phyloP scores from a whole-genome alignment of 1,140 invertebrate genomes.

The Drosophila elegans region DNA sequence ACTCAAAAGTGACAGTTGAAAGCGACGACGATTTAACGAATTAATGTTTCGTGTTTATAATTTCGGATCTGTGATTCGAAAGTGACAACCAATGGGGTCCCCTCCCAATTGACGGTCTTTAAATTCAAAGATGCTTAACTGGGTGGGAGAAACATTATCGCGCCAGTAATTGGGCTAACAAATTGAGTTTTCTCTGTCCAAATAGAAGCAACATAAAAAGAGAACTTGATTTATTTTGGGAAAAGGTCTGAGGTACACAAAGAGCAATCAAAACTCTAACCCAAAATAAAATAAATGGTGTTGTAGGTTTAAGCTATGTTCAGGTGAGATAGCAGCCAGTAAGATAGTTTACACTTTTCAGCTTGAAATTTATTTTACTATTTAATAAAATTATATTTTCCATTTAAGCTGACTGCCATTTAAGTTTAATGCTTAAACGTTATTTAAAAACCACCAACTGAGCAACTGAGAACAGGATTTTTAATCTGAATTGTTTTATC shows the following conservation, averaged over 20 bases:
- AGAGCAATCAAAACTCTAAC: background rate
- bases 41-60: slow-evolving; percentile 48
- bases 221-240: slow-evolving; percentile 5
- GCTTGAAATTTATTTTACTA: too few relatives aligned
- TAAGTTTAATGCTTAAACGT: too few relatives aligned
- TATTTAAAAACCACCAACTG: background rate
- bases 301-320: background rate
- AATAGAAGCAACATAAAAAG: slow-evolving; percentile 6
- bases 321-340: background rate
- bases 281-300: background rate
- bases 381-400: too few relatives aligned
- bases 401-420: too few relatives aligned
- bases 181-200: slow-evolving; percentile 27
- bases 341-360: too few relatives aligned
- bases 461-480: background rate
- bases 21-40: slow-evolving; percentile 52
- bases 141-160: slow-evolving; percentile 37
- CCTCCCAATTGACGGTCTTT: slow-evolving; percentile 19
- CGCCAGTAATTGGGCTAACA: slow-evolving; percentile 22
- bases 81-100: slow-evolving; percentile 23
- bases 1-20: slow-evolving; percentile 38
- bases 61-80: slow-evolving; percentile 44
- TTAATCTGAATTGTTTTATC: background rate
- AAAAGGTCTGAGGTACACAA: slow-evolving; percentile 7
- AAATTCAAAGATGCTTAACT: slow-evolving; percentile 43